phyloP scores from a whole-genome alignment of 2,888 invertebrate genomes.

The Idaea aversata region DNA sequence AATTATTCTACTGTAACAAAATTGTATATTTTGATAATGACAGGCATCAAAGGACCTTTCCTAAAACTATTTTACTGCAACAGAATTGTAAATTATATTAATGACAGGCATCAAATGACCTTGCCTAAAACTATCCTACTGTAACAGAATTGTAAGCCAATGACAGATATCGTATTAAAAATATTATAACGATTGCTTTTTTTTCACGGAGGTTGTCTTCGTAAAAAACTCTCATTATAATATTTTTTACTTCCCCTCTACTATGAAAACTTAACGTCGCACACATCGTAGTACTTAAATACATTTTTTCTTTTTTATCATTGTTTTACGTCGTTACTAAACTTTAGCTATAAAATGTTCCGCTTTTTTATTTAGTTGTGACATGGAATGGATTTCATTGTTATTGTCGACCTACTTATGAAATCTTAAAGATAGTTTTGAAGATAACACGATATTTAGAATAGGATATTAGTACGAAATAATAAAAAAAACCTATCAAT shows the following conservation, averaged over 20 bases:
- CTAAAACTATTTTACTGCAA: too few relatives aligned
- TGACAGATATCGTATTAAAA: too few relatives aligned
- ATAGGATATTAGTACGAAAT: neutral
- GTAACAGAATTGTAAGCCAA: too few relatives aligned
- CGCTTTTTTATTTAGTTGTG: slow-evolving; percentile 1
- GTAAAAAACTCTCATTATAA: slow-evolving; percentile 10
- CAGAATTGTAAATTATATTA: too few relatives aligned
- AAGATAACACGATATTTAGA: neutral
- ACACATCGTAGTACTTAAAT: slow-evolving; percentile 4
- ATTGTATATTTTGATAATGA: too few relatives aligned
- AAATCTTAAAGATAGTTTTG: neutral
- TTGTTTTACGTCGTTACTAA: slow-evolving; percentile 1
- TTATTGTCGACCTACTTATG: neutral
- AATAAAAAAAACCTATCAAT: neutral
- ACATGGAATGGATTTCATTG: neutral
- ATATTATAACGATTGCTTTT: too few relatives aligned
- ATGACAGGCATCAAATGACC: too few relatives aligned
- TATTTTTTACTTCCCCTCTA: neutral
- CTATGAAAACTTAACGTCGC: slow-evolving; percentile 2
- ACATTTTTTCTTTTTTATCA: neutral
- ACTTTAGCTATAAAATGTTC: slow-evolving; percentile 1
- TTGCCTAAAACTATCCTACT: too few relatives aligned
- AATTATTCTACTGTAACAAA: too few relatives aligned
- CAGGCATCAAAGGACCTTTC: too few relatives aligned
- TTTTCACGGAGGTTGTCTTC: too few relatives aligned